Base-by-base conservation (phyloP, 2,113 vertebrate genomes). In the Sinocyclocheilus anshuiensis region DNA sequence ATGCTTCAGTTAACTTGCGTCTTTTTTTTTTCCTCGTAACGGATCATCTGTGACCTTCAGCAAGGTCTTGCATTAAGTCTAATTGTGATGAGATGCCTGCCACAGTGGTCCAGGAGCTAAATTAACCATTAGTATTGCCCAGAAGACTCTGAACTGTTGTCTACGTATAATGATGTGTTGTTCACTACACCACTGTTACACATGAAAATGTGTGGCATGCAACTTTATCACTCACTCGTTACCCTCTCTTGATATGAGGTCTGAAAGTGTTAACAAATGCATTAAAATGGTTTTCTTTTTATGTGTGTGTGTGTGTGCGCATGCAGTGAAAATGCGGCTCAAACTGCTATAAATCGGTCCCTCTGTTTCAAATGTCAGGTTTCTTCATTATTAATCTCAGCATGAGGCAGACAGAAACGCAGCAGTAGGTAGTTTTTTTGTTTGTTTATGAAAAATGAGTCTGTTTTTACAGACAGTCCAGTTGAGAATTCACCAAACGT, bases 61-160 rank as follows among this genome's bases (percentile, higher is more conserved):
- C 92, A 90, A 92, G 91, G 92, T 91, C 88, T 84, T 88, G 87
- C 88, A 87, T 87, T 85, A 86, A 89, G 90, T 90, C 87, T 93
- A 93, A 94, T 94, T 92, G 90, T 90, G 89, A 78, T 92, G 92
- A 93, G 91, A 90, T 89, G 90, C 87, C 90, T 90, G 88, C 69
- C 88, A 81, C 84, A 78, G 53, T 89, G 88, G 88, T 90, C 84
- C 82, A 87, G 88, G 80, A 92, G 86, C 90, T 86, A 87, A 88
- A 88, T 84, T 74, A 84, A 89, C 86, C 77, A 90, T 90, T 84
- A 88, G 77, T 85, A 87, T 91, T 89, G 84, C 84, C 87, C 87
- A 86, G 88, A 87, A 91, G 86, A 77, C 33, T 78, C 61, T 36
- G 15, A 65, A 65, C 78, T 86, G 16, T 81, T 77, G 81, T 89